A percentile compares a stretch with the other conserved stretches of the same genome.
These are phyloP conservation scores for Neolamprologus falcicula DNA, from an alignment of 2,113 vertebrate genomes.

Conservation along the genomic window DNA sequence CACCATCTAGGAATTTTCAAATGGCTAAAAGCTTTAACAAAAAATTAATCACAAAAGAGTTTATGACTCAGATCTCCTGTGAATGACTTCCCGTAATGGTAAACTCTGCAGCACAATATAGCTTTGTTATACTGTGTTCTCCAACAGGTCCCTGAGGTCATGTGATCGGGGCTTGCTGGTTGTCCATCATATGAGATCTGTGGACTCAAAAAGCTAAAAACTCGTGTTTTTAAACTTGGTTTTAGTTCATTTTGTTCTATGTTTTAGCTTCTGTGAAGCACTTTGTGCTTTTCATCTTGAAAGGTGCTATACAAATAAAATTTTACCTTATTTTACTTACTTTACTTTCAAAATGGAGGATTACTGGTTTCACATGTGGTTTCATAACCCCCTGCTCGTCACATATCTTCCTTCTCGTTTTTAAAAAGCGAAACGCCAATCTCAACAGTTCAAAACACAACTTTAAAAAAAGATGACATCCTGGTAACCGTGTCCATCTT, in stretches of 20 bases:
- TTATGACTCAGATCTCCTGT: not conserved
- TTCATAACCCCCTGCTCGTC: not conserved
- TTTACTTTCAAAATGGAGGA: not conserved
- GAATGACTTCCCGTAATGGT: not conserved
- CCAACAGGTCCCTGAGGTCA: not conserved
- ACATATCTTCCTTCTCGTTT: not conserved
- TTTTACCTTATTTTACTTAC: not conserved
- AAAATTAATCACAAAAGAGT: not conserved
- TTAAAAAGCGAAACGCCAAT: not conserved
- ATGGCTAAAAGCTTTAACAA: not conserved
- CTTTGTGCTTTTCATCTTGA: not conserved
- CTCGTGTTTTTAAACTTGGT: accelerated
- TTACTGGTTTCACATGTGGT: not conserved
- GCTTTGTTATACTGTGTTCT: not conserved
- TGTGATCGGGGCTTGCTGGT: not conserved
- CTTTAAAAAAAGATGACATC: not conserved
- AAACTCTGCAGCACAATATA: not conserved
- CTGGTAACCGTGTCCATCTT: not conserved
- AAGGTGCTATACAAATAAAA: not conserved
- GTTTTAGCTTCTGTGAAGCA: not conserved
- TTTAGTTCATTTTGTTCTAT: not conserved
- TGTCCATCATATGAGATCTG: not conserved
- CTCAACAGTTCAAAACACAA: not conserved
- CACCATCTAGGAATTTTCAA: not conserved
- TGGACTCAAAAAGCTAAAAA: not conserved